Base-by-base conservation (phyloP, 2,113 vertebrate genomes). In the Oxyruncus cristatus region DNA sequence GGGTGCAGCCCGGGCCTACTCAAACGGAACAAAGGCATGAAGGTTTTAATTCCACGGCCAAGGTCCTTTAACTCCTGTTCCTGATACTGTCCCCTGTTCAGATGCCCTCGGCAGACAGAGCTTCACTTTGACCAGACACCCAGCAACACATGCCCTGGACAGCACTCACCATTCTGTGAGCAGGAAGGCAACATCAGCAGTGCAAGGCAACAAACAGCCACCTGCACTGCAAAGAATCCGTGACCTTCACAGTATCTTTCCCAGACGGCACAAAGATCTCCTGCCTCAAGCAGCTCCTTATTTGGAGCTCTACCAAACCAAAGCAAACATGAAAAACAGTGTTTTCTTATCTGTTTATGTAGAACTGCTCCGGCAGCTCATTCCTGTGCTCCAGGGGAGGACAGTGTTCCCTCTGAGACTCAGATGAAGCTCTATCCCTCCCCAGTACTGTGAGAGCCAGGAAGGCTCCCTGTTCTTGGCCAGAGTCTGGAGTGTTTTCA, bases 231-330 rank as follows among this genome's bases (percentile, higher is more conserved):
- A 73, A 61, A 39, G 62, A 65, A 26, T 30, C 94, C 7, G 59
- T 96, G 95, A 97, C 96, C 96, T 97, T 97, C 96, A 81, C 2
- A 37, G 3, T 93, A 97, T 93, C 95, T 96, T 81, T 78, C 33
- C 68, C 86, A 96, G 94, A 61, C 91, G 9, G 85, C 90, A 82
- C 88, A 90, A 55, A 87, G 81, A 89, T 72, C 90, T 79, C 88
- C 46, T 12, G 73, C 84, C 86, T 91, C 56, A 2, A 81, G 91
- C 52, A 92, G 93, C 91, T 93, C 94, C 89, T 74, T 95, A 70
- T 90, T 88, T 94, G 85, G 90, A 91, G 61, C 22, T 9, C 83
- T 11, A 75, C 88, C 84, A 84, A 94, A 92, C 8, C 44, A 91
- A 92, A 97, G 88, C 93, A 96, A 97, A 95, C 83, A 96, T 2